phyloP scores from a whole-genome alignment of 2,797 vertebrate genomes.

The Eutrigla gurnardus region DNA sequence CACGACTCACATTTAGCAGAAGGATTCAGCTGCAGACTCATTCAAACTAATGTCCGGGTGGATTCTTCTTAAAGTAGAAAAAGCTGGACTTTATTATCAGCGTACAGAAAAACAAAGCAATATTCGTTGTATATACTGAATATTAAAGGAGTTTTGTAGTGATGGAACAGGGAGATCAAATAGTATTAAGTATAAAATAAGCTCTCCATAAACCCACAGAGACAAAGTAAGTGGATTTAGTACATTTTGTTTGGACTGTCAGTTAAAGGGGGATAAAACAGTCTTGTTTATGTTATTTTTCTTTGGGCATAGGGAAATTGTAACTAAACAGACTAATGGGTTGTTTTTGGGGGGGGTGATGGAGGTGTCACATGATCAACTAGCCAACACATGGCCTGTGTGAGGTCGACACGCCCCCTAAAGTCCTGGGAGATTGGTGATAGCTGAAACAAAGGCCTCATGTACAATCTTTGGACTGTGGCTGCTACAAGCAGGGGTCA shows the following conservation, averaged over 20 bases:
- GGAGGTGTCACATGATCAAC: conserved; percentile 57
- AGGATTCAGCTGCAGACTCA: conserved; percentile 29
- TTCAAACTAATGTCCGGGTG: conserved; percentile 13
- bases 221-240: conserved; percentile 62
- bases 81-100: background rate
- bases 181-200: conserved; percentile 45
- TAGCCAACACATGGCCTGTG: conserved; percentile 49
- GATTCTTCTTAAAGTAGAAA: conserved; percentile 17
- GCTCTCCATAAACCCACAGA: conserved; percentile 32
- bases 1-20: conserved; percentile 25
- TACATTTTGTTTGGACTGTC: conserved; percentile 32
- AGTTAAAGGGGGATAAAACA: background rate
- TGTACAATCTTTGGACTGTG: conserved; percentile 41
- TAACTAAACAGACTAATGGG: background rate
- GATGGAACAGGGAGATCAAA: conserved; percentile 47
- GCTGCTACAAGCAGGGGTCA: conserved; percentile 23
- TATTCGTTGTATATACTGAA: background rate
- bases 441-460: conserved; percentile 17
- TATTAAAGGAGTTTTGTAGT: conserved; percentile 4
- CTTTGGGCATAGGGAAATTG: no score
- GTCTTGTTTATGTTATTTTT: background rate
- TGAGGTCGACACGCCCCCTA: conserved; percentile 61
- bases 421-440: conserved; percentile 14
- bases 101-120: conserved; percentile 11
- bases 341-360: background rate